Base-by-base conservation (phyloP, 2,797 vertebrate genomes). In the Myripristis murdjan region DNA sequence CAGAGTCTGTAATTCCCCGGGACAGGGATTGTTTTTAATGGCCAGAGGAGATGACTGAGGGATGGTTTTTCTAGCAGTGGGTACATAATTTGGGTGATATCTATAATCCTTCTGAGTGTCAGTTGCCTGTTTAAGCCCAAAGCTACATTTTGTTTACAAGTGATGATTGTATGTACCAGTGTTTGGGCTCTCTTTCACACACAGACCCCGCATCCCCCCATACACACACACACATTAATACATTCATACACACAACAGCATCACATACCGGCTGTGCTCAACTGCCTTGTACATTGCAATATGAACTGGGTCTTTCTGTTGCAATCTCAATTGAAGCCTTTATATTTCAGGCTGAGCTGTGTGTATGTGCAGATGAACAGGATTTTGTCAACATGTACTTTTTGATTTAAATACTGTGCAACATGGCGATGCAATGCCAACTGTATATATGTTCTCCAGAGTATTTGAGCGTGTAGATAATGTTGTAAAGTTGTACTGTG, bases 401-500 rank as follows among this genome's bases (percentile, higher is more conserved):
- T 96, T 95, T 95, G 81, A 95, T 97, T 97, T 94, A 94, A 96
- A 96, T 96, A 95, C 95, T 94, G 95, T 96, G 96, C 96, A 94
- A 96, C 95, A 93, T 94, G 96, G 95, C 93, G 93, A 95, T 93
- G 90, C 92, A 94, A 93, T 90, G 92, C 95, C 96, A 94, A 95
- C 78, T 92, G 95, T 94, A 95, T 84, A 96, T 97, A 96, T 92
- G 92, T 94, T 94, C 95, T 95, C 93, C 96, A 96, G 96, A 97
- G 96, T 97, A 95, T 97, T 96, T 97, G 95, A 97, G 96, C 95
- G 94, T 98, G 96, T 98, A 98, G 96, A 97, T 97, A 98, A 24
- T 93, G 95, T 96, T 97, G 95, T 97, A 97, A 97, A 98, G 95
- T 95, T 97, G 96, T 98, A 97, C 97, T 99, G 98, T 99, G 97